Conservation (phyloP, 1,140 invertebrate species). For the Pectinophora gossypiella region DNA sequence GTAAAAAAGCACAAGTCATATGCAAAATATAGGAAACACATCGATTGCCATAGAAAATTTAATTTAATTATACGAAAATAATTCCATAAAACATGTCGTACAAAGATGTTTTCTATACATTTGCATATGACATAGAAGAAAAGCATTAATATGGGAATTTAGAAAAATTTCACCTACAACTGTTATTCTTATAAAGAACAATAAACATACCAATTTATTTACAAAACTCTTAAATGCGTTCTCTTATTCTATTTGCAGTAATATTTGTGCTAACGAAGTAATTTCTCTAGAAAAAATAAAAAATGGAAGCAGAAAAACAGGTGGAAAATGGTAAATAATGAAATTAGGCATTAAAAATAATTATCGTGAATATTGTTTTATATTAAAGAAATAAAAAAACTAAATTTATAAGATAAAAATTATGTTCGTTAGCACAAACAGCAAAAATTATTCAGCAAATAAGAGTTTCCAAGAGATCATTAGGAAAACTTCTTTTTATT, state of each 20-base stretch:
- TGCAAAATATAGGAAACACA: too few relatives aligned
- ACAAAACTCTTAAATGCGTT: slow-evolving; percentile 65
- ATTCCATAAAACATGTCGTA: too few relatives aligned
- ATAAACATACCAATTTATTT: slow-evolving; percentile 72
- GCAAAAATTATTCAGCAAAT: slow-evolving; percentile 33
- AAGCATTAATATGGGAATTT: slow-evolving; percentile 46
- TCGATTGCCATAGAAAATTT: too few relatives aligned
- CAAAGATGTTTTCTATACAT: not conserved
- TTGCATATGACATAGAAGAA: not conserved
- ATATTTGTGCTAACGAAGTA: slow-evolving; percentile 19
- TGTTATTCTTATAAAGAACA: slow-evolving; percentile 42
- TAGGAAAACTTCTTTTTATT: slow-evolving; percentile 69
- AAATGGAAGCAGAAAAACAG: too few relatives aligned
- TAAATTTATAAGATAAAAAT: too few relatives aligned
- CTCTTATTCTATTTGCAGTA: slow-evolving; percentile 20
- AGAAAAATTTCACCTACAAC: slow-evolving; percentile 48
- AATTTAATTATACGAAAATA: too few relatives aligned
- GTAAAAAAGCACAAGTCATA: too few relatives aligned
- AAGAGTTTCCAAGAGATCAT: slow-evolving; percentile 73
- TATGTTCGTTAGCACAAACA: slow-evolving; percentile 1
- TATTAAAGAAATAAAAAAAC: too few relatives aligned
- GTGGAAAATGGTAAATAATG: too few relatives aligned
- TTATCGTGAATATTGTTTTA: too few relatives aligned
- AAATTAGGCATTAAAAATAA: too few relatives aligned
- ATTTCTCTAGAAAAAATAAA: too few relatives aligned